Percentiles rank a stretch among this genome's conserved stretches.
These are phyloP conservation scores for Actias luna DNA, from an alignment of 2,888 invertebrate species.

Conservation along the genomic window DNA sequence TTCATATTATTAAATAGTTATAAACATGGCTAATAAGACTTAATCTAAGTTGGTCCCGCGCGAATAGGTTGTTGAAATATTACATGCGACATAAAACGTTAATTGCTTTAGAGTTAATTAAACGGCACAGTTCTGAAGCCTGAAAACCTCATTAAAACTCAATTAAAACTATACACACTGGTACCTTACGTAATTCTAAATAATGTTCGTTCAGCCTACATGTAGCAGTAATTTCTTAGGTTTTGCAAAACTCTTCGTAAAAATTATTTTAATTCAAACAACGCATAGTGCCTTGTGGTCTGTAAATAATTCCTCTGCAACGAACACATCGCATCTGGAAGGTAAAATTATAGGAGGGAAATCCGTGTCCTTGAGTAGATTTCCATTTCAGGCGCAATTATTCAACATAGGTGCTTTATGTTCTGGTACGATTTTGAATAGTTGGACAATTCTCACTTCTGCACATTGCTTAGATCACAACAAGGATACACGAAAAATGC, in stretches of 20 bases:
- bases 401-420: constrained; percentile 56
- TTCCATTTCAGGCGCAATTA: constrained; percentile 53
- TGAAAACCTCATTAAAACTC: constrained; percentile 1
- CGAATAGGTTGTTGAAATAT: not conserved
- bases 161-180: not conserved
- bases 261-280: not conserved
- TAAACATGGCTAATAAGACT: not conserved
- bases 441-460: constrained; percentile 56
- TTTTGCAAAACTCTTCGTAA: not conserved
- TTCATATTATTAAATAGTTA: not conserved
- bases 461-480: constrained; percentile 61
- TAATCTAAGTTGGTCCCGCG: not conserved
- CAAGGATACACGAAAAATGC: constrained; percentile 43
- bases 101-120: constrained; percentile 2
- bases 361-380: constrained; percentile 38
- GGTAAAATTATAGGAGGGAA: constrained; percentile 54
- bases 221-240: not conserved
- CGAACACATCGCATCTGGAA: not conserved
- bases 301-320: not conserved
- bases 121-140: not conserved
- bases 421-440: constrained; percentile 56
- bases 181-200: not conserved
- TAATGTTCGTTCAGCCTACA: not conserved
- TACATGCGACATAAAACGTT: not conserved
- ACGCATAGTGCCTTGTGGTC: not conserved